phyloP scores from a whole-genome alignment of 2,888 invertebrate species.

The Ormyrus nitidulus region DNA sequence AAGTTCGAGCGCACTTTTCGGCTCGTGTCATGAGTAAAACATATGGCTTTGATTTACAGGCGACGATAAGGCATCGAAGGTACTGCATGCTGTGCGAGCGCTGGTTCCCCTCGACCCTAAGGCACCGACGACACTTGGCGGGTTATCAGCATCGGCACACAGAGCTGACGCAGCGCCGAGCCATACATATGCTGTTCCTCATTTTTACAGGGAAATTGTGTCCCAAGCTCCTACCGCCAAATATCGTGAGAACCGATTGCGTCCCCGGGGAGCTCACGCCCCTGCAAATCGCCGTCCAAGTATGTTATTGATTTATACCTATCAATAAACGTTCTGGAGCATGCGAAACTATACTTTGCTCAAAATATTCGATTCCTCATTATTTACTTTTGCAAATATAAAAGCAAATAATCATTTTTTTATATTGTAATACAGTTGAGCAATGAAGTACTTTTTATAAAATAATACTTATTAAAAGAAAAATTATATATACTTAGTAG shows the following conservation, averaged over 20 bases:
- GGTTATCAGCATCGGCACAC: conserved; percentile 73
- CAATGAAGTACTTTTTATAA: neutral
- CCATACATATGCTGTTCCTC: conserved; percentile 73
- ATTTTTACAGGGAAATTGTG: conserved; percentile 74
- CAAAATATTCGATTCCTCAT: no score
- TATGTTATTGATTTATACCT: conserved; percentile 54
- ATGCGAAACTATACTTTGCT: no score
- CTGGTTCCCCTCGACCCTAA: conserved; percentile 71
- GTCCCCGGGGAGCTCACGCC: conserved; percentile 72
- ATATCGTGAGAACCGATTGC: conserved; percentile 69
- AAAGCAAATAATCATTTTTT: neutral
- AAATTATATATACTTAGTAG: no score
- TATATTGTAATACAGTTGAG: neutral
- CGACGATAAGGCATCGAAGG: conserved; percentile 71
- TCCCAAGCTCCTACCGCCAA: conserved; percentile 70
- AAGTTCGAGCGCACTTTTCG: no score
- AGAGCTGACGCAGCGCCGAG: conserved; percentile 73
- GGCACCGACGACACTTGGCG: conserved; percentile 70
- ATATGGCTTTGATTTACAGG: conserved; percentile 59
- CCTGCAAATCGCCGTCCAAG: conserved; percentile 74
- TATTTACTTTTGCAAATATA: no score
- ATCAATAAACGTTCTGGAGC: no score
- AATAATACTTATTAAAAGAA: neutral
- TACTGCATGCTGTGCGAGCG: conserved; percentile 74
- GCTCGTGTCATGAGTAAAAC: neutral